These are phyloP conservation scores for Lophotis ruficrista DNA, from an alignment of 2,113 vertebrate genomes.

Conservation along the genomic window DNA sequence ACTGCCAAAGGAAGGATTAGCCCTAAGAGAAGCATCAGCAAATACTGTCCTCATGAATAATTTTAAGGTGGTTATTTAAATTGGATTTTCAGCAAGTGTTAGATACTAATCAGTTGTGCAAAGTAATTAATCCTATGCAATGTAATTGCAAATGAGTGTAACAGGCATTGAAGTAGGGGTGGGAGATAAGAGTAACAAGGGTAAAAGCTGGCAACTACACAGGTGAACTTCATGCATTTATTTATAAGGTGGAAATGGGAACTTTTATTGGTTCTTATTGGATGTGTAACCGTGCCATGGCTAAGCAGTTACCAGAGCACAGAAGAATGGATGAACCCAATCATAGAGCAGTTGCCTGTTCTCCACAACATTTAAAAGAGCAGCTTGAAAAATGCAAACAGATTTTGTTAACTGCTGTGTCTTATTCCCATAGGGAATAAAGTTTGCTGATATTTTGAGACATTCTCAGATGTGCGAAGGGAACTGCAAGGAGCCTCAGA, in stretches of 20 bases:
- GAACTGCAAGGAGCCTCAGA: neutral
- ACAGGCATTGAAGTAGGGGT: neutral
- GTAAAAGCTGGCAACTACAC: neutral
- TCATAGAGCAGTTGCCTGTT: neutral
- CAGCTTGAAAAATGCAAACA: neutral
- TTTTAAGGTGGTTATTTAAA: conserved; percentile 36
- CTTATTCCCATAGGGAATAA: neutral
- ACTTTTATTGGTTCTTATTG: neutral
- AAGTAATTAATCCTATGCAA: conserved; percentile 13
- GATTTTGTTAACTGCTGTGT: neutral
- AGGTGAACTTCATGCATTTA: neutral
- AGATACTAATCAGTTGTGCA: neutral
- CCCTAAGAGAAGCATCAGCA: neutral
- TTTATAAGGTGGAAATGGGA: neutral
- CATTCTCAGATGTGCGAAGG: neutral
- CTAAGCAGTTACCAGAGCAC: neutral
- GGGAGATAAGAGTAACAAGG: neutral
- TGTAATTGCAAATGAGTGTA: conserved; percentile 27
- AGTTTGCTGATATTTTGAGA: neutral
- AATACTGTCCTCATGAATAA: conserved; percentile 1
- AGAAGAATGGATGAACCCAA: neutral
- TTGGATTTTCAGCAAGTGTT: conserved; percentile 9
- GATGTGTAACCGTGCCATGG: neutral
- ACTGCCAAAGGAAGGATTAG: neutral
- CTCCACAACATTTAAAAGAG: neutral